Evolutionary conservation across 2,113 vertebrate species (phyloP).

Genomic region (Sigmodon hispidus): DNA sequence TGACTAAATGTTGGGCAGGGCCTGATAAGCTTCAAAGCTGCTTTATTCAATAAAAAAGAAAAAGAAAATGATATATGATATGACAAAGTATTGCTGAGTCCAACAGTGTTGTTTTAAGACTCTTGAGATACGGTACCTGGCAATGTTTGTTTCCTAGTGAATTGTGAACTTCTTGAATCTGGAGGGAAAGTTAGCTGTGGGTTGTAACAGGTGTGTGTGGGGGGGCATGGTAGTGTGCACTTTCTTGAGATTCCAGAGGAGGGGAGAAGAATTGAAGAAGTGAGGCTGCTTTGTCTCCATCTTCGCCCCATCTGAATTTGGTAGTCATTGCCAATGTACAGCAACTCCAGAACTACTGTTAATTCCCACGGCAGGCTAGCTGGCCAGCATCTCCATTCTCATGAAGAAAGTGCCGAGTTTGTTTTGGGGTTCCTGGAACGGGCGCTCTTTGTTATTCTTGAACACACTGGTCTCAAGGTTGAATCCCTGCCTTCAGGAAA

Average conservation of each 20-base stretch:
- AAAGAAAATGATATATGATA: constrained; percentile 80
- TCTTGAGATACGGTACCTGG: constrained; percentile 85
- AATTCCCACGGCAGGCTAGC: constrained; percentile 62
- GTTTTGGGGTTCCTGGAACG: constrained; percentile 66
- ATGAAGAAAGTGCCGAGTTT: constrained; percentile 72
- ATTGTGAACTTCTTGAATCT: constrained; percentile 84
- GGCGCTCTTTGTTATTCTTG: constrained; percentile 20
- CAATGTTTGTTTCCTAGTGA: constrained; percentile 82
- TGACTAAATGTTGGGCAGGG: constrained; percentile 94
- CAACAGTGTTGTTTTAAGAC: constrained; percentile 87
- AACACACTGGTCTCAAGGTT: constrained; percentile 52
- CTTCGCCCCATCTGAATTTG: constrained; percentile 65
- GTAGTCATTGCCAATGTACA: constrained; percentile 55
- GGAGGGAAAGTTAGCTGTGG: neutral
- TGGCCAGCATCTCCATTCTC: constrained; percentile 73
- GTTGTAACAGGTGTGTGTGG: neutral
- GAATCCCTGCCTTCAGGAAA: constrained; percentile 41
- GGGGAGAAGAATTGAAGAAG: constrained; percentile 60
- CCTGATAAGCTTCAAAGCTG: constrained; percentile 94
- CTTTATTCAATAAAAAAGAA: constrained; percentile 89
- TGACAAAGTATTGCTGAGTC: constrained; percentile 86
- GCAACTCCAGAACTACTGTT: constrained; percentile 69
- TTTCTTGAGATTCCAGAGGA: constrained; percentile 73
- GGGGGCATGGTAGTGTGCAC: constrained; percentile 59
- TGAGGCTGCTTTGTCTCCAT: constrained; percentile 40